phyloP scores from a whole-genome alignment of 2,888 invertebrate genomes.

The Epirrhoe tristata region DNA sequence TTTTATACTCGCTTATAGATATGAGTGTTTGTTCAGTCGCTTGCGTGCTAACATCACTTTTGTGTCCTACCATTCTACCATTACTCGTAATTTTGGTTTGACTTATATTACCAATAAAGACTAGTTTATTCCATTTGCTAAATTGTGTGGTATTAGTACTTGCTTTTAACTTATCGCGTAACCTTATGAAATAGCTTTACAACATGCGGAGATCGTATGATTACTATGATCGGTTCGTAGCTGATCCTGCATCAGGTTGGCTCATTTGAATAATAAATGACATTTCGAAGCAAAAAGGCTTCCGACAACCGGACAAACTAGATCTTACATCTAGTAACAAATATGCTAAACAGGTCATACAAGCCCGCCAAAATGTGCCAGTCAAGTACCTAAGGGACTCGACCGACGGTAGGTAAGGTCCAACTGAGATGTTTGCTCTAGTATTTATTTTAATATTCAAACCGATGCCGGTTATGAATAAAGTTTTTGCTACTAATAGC shows the following conservation, averaged over 20 bases:
- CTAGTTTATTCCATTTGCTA: slow-evolving; percentile 28
- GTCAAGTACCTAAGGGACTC: neutral
- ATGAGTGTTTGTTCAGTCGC: slow-evolving; percentile 14
- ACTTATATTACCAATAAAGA: slow-evolving; percentile 15
- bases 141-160: slow-evolving; percentile 16
- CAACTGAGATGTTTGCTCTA: slow-evolving; percentile 6
- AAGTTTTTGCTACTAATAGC: neutral
- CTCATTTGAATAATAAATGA: slow-evolving; percentile 18
- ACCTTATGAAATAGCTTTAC: neutral
- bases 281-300: slow-evolving; percentile 9
- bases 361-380: neutral
- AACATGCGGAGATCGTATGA: slow-evolving; percentile 4
- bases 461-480: slow-evolving; percentile 12
- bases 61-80: slow-evolving; percentile 16
- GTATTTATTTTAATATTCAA: slow-evolving; percentile 14
- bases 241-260: slow-evolving; percentile 7
- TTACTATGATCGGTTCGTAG: neutral
- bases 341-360: slow-evolving; percentile 3
- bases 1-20: neutral
- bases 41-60: slow-evolving; percentile 27
- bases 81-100: slow-evolving; percentile 25
- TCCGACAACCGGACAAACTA: slow-evolving; percentile 11
- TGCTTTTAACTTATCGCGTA: neutral
- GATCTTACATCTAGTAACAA: neutral
- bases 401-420: neutral